Base-by-base conservation (phyloP, 2,888 invertebrate genomes). In the Lasius platythorax region DNA sequence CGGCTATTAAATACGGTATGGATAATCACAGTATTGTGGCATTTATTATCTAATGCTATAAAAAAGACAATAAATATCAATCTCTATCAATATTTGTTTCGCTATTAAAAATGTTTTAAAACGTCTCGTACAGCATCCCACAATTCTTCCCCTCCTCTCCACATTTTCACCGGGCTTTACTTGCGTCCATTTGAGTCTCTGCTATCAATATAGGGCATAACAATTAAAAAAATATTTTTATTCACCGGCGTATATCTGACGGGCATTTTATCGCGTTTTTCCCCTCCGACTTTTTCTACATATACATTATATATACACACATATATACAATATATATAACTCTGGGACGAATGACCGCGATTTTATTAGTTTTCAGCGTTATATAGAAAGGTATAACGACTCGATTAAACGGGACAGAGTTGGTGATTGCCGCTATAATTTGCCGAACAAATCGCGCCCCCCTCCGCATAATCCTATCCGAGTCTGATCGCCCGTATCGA, bases 381-480 rank as follows among this genome's bases (percentile, higher is more conserved):
- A 87, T 90, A 90, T 84, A 85, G 91, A 84, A 88, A 86, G 87
- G 87, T 87, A 91, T 91, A 91, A 91, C 89, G 91, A 91, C 88
- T 91, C 89, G 91, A 91, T 91, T 91, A 91, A 91, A 85, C 90
- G 87, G 89, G 89, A 90, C 90, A 88, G 50, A 53, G 91, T 88
- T 89, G 61, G 89, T 89, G 90, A 91, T 91, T 91, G 89, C 91
- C 88, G 84, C 89, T 91, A 91, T 91, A 91, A 91, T 91, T 91
- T 90, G 87, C 87, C 88, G 90, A 89, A 91, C 91, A 91, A 91
- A 91, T 91, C 91, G 87, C 86, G 83, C 88, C 86, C 46, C 84
- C 81, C 82, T 30, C 33, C 18, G 68, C 50, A 85, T 90, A 91
- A 91, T 90, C 91, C 91, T 86, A 91, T 87, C 84, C 86, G 70